Conservation (phyloP, 2,888 invertebrate species). For the Hanleya hanleyi region DNA sequence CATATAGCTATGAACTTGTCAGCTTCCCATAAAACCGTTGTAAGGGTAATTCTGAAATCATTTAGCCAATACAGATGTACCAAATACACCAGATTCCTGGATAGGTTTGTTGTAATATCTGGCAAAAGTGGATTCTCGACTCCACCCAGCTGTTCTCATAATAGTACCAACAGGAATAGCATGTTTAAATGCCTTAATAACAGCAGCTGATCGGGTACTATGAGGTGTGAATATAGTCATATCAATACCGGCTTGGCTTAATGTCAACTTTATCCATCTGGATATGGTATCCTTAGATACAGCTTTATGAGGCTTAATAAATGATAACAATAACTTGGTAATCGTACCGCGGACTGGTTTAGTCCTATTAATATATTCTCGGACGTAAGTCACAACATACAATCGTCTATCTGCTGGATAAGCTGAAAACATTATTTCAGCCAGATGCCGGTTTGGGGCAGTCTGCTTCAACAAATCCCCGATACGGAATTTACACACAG, state of each 20-base stretch:
- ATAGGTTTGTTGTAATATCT: conserved; percentile 6
- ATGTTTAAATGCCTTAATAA: conserved; percentile 7
- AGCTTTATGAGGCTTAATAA: conserved; percentile 22
- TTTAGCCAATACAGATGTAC: background rate
- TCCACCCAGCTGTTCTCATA: conserved; percentile 31
- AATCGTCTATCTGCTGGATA: conserved; percentile 23
- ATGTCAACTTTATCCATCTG: conserved; percentile 27
- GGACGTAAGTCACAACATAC: conserved; percentile 22
- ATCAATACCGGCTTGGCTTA: conserved; percentile 27
- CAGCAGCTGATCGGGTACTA: conserved; percentile 23
- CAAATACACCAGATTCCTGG: background rate
- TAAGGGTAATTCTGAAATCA: too few species aligned
- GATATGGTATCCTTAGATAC: conserved; percentile 26
- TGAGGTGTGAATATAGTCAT: conserved; percentile 22
- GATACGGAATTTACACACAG: conserved; percentile 13
- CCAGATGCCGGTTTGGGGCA: conserved; percentile 22
- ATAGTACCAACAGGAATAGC: conserved; percentile 23
- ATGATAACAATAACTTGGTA: conserved; percentile 22
- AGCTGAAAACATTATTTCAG: conserved; percentile 7
- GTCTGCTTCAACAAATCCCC: conserved; percentile 30
- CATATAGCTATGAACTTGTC: too few species aligned
- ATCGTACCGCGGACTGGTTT: conserved; percentile 9
- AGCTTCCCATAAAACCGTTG: too few species aligned
- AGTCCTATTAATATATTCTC: conserved; percentile 15
- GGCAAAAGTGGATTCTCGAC: background rate